These are phyloP conservation scores for Siphlonurus alternatus DNA, from an alignment of 2,888 invertebrate species.

Conservation along the genomic window DNA sequence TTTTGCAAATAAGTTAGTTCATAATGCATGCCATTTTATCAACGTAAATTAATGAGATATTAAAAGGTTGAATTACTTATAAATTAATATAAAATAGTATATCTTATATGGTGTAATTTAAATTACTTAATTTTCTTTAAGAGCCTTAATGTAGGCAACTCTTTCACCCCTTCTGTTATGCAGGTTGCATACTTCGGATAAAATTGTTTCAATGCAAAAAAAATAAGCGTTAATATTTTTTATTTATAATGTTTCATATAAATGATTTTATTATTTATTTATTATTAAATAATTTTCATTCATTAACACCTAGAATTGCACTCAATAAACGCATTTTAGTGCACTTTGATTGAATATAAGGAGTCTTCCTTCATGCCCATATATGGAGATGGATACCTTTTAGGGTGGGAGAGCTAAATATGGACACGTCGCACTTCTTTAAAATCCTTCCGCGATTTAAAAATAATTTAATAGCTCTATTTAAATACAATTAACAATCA, in stretches of 20 bases:
- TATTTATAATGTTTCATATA: not conserved
- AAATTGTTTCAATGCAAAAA: not conserved
- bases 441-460: not conserved
- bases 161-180: not conserved
- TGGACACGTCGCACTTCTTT: not conserved
- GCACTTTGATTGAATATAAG: not conserved
- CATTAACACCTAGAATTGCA: not conserved
- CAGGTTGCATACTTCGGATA: not conserved
- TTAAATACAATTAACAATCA: not conserved
- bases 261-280: not conserved
- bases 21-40: too few species aligned
- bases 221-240: not conserved
- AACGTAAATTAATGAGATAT: too few species aligned
- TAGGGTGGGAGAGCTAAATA: slow-evolving; percentile 3
- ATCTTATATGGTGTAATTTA: too few species aligned
- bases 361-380: slow-evolving; percentile 2
- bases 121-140: too few species aligned
- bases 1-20: too few species aligned
- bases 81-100: too few species aligned
- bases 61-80: too few species aligned
- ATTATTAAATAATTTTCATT: not conserved
- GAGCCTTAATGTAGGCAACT: not conserved
- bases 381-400: slow-evolving; percentile 2
- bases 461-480: not conserved
- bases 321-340: not conserved